These are phyloP conservation scores for Nomia melanderi DNA, from an alignment of 1,140 invertebrate species.

Conservation along the genomic window DNA sequence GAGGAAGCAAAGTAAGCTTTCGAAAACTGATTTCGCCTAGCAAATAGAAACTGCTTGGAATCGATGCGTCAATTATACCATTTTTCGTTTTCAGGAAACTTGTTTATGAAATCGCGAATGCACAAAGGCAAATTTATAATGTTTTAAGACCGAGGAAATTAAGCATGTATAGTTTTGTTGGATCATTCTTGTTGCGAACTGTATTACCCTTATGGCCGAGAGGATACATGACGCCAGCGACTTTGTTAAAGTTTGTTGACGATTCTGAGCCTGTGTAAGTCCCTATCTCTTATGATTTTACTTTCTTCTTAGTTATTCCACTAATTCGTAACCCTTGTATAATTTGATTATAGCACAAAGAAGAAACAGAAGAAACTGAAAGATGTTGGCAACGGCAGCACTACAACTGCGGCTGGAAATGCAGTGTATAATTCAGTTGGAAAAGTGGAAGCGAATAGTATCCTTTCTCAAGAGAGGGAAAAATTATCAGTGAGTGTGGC, in stretches of 20 bases:
- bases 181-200: slow-evolving; percentile 80
- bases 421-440: slow-evolving; percentile 30
- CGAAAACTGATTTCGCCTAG: neutral
- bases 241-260: slow-evolving; percentile 71
- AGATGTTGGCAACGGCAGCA: slow-evolving; percentile 57
- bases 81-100: slow-evolving; percentile 66
- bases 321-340: neutral
- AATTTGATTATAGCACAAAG: slow-evolving; percentile 70
- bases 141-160: slow-evolving; percentile 80
- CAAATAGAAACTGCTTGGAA: neutral
- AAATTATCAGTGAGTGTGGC: slow-evolving; percentile 48
- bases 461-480: slow-evolving; percentile 52
- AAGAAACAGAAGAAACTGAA: slow-evolving; percentile 72
- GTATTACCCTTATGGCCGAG: slow-evolving; percentile 83
- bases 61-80: slow-evolving; percentile 41
- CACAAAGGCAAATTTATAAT: slow-evolving; percentile 71
- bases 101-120: slow-evolving; percentile 70
- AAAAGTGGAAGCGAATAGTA: slow-evolving; percentile 50
- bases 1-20: slow-evolving; percentile 81
- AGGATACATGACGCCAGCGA: slow-evolving; percentile 81
- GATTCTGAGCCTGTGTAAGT: slow-evolving; percentile 71
- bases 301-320: neutral
- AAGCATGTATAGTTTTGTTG: slow-evolving; percentile 82
- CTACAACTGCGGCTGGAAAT: slow-evolving; percentile 34
- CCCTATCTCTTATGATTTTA: neutral